Conservation (phyloP, 2,797 vertebrate species). For the Fringilla coelebs region DNA sequence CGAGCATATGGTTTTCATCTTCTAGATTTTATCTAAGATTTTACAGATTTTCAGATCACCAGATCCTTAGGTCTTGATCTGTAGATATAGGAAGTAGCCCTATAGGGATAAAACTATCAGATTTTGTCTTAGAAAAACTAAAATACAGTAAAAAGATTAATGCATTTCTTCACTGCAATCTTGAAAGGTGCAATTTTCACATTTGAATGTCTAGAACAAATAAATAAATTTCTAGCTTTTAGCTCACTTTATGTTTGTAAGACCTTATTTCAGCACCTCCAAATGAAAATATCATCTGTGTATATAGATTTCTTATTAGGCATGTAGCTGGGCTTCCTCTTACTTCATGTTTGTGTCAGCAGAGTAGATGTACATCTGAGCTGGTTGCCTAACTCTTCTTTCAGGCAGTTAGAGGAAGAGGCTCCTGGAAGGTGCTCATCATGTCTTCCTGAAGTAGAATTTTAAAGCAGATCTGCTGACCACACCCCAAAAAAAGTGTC, state of each 20-base stretch:
- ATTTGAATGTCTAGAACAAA: neutral
- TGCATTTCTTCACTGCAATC: neutral
- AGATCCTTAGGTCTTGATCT: neutral
- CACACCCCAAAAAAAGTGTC: fast-evolving
- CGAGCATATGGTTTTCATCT: neutral
- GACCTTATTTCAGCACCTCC: neutral
- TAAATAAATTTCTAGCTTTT: neutral
- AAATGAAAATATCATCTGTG: neutral
- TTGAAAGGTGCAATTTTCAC: neutral
- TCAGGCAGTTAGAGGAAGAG: neutral
- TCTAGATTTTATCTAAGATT: neutral
- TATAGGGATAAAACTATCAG: neutral
- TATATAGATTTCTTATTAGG: neutral
- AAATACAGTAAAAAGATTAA: neutral
- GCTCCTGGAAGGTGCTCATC: neutral
- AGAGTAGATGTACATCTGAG: neutral
- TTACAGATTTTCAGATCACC: neutral
- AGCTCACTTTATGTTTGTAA: neutral
- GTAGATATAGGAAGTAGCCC: neutral
- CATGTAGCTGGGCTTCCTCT: neutral
- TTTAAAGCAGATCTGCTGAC: neutral
- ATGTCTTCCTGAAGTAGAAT: neutral
- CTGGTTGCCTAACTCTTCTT: neutral
- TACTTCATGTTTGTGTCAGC: neutral
- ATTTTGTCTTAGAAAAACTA: neutral